Base-by-base conservation (phyloP, 1,140 invertebrate species). In the Platyura marginata region DNA sequence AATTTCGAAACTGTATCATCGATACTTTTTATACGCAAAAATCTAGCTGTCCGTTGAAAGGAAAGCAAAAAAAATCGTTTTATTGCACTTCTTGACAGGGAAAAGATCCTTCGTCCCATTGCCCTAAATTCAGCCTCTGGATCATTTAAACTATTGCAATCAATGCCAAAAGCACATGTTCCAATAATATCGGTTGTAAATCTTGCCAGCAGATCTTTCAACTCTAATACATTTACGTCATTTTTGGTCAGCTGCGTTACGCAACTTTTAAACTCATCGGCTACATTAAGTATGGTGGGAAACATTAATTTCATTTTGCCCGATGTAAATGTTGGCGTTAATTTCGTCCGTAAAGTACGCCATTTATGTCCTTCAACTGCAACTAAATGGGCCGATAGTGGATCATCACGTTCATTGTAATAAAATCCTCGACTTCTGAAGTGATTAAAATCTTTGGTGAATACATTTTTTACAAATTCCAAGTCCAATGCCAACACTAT, bases 141-240 rank as follows among this genome's bases (percentile, higher is more conserved):
- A 65, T 61, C 2, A 68, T 53, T n/a, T n/a, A n/a, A n/a, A n/a
- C n/a, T n/a, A n/a, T n/a, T n/a, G n/a, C n/a, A n/a, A n/a, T n/a
- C n/a, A 6, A 77, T 48, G 11, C 75, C 75, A 48, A 72, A 78
- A 6, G 66, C 69, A 33, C 67, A 69, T 3, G 56, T 62, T n/a
- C n/a, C n/a, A n/a, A n/a, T n/a, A n/a, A n/a, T n/a, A n/a, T n/a
- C n/a, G n/a, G n/a, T n/a, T n/a, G 68, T 67, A 43, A 67, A 77
- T 18, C 61, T 61, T 0, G 58, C 63, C 20, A 63, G 53, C 0
- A 69, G 18, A 10, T 69, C 63, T 39, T 63, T 65, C 2, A 50
- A 46, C 36, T 58, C 56, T 3, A 58, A 41, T 4, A 48, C 49
- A 2, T 8, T n/a, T n/a, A n/a, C n/a, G 19, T 25, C 16, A 10